These are phyloP conservation scores for Phaethornis superciliosus DNA, from an alignment of 2,113 vertebrate species.

Conservation along the genomic window DNA sequence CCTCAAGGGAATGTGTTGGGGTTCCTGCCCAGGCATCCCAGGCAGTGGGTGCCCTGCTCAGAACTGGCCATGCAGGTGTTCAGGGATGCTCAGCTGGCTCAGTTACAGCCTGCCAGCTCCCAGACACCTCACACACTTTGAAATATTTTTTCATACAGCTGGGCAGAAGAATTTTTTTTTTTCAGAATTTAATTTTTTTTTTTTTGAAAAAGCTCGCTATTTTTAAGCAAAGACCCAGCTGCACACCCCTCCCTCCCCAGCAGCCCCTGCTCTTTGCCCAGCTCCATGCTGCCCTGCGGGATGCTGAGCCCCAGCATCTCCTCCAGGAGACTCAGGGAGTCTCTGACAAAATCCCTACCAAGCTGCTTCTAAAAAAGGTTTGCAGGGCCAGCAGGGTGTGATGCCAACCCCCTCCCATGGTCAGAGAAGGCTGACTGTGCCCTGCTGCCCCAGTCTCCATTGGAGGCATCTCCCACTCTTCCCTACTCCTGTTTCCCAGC, in stretches of 20 bases:
- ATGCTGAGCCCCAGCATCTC: not conserved
- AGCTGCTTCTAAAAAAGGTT: not conserved
- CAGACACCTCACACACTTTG: not conserved
- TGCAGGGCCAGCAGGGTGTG: not conserved
- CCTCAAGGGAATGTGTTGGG: not conserved
- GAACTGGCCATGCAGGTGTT: not conserved
- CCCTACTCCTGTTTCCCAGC: not conserved
- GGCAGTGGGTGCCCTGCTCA: not conserved
- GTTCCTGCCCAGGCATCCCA: rapidly evolving
- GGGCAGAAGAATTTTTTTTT: rapidly evolving
- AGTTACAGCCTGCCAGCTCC: not conserved
- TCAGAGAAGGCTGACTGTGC: rapidly evolving
- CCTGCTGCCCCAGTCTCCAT: rapidly evolving
- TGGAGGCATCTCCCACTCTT: rapidly evolving
- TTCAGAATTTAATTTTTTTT: too few species aligned
- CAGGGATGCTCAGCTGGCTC: not conserved
- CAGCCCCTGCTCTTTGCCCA: not conserved
- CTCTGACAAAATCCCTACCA: not conserved
- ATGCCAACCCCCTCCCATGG: not conserved
- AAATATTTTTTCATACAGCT: not conserved
- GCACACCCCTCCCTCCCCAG: not conserved
- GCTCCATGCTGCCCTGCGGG: not conserved
- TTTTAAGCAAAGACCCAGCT: not conserved
- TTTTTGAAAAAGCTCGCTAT: not conserved
- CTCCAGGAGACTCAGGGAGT: rapidly evolving